phyloP scores from a whole-genome alignment of 2,113 vertebrate species.

The Callocephalon fimbriatum region DNA sequence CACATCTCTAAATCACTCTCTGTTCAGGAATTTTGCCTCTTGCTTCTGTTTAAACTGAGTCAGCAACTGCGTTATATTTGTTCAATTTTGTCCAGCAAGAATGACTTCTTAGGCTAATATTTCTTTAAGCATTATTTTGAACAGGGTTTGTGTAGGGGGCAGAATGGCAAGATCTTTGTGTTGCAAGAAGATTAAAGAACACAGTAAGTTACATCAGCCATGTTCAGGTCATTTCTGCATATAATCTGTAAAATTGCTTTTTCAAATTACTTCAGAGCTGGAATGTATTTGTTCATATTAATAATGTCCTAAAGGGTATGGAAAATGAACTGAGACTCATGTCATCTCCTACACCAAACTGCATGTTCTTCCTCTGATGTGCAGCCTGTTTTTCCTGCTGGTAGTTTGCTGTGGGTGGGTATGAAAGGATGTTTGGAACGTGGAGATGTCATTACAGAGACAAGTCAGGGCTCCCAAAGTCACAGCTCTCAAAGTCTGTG shows the following conservation, averaged over 20 bases:
- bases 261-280: background rate
- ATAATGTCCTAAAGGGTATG: background rate
- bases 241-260: background rate
- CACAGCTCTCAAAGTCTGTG: background rate
- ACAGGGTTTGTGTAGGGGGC: background rate
- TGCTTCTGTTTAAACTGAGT: background rate
- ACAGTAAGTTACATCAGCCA: background rate
- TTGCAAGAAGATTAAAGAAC: background rate
- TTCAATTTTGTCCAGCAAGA: background rate
- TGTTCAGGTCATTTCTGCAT: background rate
- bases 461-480: background rate
- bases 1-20: background rate
- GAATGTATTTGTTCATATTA: background rate
- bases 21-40: background rate
- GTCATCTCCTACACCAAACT: background rate
- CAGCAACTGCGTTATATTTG: background rate
- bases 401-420: background rate
- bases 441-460: background rate
- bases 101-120: background rate
- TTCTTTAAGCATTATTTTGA: background rate
- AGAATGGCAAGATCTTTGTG: background rate
- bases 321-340: background rate
- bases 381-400: background rate
- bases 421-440: background rate
- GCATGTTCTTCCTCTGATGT: background rate